A percentile compares a stretch with the other conserved stretches of the same genome.
These are phyloP conservation scores for Cremastobaeus sp. DNA, from an alignment of 2,888 invertebrate species.

Conservation along the genomic window DNA sequence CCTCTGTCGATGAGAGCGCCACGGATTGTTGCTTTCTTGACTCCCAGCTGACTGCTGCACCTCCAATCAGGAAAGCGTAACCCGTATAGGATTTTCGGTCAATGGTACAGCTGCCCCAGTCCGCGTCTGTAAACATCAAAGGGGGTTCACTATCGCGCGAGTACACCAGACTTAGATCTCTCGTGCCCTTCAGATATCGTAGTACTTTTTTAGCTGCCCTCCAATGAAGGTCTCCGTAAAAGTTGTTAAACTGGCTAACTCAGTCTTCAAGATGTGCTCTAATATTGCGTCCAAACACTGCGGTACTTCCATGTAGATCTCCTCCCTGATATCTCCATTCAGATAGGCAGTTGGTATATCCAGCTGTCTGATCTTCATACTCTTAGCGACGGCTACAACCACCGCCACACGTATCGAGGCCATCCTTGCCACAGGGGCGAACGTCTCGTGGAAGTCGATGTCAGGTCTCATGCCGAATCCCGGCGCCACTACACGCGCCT, in stretches of 20 bases:
- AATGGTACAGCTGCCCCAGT: conserved; percentile 53
- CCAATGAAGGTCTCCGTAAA: conserved; percentile 55
- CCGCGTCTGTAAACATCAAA: conserved; percentile 53
- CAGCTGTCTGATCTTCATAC: no score
- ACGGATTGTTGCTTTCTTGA: conserved; percentile 21
- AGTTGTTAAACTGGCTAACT: conserved; percentile 48
- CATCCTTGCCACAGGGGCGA: no score
- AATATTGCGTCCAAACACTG: conserved; percentile 16
- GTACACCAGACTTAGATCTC: conserved; percentile 34
- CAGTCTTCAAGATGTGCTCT: not conserved
- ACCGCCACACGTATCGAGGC: no score
- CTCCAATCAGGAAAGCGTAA: conserved; percentile 19
- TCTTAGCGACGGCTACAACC: no score
- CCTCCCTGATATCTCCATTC: conserved; percentile 44
- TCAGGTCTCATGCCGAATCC: no score
- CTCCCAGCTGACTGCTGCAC: conserved; percentile 10
- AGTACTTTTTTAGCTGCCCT: conserved; percentile 14
- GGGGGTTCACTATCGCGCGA: not conserved
- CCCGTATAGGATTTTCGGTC: conserved; percentile 57
- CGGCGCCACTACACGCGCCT: no score
- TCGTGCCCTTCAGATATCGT: conserved; percentile 2
- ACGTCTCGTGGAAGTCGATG: no score
- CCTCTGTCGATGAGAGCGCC: conserved; percentile 9
- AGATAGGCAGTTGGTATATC: no score
- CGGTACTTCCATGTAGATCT: conserved; percentile 51